A percentile compares a stretch with the other conserved stretches of the same genome.
Conservation (phyloP, 2,113 vertebrate genomes). For the Irena cyanogastra region DNA sequence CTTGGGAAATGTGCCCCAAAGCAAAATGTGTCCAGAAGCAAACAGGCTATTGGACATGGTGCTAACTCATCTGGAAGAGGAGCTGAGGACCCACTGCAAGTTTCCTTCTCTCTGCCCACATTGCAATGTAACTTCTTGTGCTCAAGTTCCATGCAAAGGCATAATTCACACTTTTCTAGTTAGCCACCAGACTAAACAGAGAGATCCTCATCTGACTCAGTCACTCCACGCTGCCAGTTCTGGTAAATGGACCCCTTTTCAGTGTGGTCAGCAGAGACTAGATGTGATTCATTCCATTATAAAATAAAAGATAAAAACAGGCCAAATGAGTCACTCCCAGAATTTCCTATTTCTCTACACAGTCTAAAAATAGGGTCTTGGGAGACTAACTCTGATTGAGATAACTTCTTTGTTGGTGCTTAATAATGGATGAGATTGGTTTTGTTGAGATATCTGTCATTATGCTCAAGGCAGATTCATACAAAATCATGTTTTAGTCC, state of each 20-base stretch:
- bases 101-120: neutral
- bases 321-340: neutral
- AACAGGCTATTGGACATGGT: accelerated
- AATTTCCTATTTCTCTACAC: neutral
- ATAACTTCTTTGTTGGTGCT: neutral
- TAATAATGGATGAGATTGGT: neutral
- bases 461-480: neutral
- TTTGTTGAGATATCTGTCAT: neutral
- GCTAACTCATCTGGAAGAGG: neutral
- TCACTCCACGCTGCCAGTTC: neutral
- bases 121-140: neutral
- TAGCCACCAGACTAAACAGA: neutral
- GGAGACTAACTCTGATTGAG: neutral
- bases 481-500: neutral
- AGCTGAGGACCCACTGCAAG: neutral
- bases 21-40: neutral
- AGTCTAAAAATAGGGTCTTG: neutral
- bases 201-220: neutral
- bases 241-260: neutral
- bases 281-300: neutral
- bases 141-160: neutral
- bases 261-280: neutral
- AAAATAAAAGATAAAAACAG: neutral
- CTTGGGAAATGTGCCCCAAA: neutral
- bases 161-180: neutral